Base-by-base conservation (phyloP, 2,797 vertebrate species). In the Acomys russatus region DNA sequence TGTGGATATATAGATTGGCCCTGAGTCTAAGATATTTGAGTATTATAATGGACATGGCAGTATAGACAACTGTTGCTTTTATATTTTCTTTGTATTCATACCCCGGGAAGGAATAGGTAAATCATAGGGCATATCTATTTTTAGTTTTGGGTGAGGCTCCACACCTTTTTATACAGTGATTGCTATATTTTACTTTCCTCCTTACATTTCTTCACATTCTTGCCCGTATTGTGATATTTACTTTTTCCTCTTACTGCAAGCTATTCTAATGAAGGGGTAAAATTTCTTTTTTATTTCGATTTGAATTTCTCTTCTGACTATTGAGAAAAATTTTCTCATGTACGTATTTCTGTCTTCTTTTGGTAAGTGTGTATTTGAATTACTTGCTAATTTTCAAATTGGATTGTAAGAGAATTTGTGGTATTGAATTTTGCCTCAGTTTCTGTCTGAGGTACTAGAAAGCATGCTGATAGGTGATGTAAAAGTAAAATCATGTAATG, bases 401-500 rank as follows among this genome's bases (percentile, higher is more conserved):
- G n/a, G 23, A 56, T 38, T 73, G 38, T 51, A 18, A 11, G 68
- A 11, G 20, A 49, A 51, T 25, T 56, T 87, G 35, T 71, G 33
- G 25, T 56, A 15, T 28, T 71, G 14, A 71, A 25, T 71, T 77
- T 85, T 92, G 3, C 79, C n/a, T 89, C 30, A 71, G 20, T 77
- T 80, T 91, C 44, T 93, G 30, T 10, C 6, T 73, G 12, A 91
- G 71, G 2, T 49, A 38, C 8, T 25, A 56, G 12, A 56, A 85
- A 93, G 11, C n/a, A 84, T 80, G 30, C 77, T 54, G 86, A 66
- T 82, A 61, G 8, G 38, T 77, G 18, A 64, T 64, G 1, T 9
- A 61, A 63, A 92, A 44, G 20, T 68, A 80, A 96, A 88, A 64
- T 59, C 51, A 66, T 33, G n/a, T 15, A 68, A 49, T 74, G 38